Conservation (phyloP, 2,113 vertebrate genomes). For the Craseonycteris thonglongyai region DNA sequence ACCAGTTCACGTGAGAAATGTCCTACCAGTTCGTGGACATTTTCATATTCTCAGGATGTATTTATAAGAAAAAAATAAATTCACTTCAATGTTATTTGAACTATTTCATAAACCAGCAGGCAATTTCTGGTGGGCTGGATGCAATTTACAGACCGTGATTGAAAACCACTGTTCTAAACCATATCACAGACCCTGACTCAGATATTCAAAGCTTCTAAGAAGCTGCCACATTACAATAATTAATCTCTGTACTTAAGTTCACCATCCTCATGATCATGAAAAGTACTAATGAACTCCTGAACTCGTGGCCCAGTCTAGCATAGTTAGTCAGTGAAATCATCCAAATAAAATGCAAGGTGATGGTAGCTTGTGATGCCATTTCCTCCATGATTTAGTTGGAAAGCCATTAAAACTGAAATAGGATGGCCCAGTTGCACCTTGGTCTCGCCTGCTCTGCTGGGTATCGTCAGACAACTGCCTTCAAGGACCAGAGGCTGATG, state of each 20-base stretch:
- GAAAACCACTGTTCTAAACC: background rate
- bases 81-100: too few species aligned
- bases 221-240: background rate
- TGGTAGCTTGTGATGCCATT: background rate
- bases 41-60: too few species aligned
- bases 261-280: background rate
- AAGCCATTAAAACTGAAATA: background rate
- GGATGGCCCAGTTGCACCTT: background rate
- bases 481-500: background rate
- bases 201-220: background rate
- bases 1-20: too few species aligned
- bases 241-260: background rate
- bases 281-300: background rate
- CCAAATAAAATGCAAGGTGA: background rate
- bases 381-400: background rate
- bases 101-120: too few species aligned
- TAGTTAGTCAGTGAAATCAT: background rate
- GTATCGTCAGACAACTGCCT: background rate
- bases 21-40: too few species aligned
- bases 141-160: too few species aligned
- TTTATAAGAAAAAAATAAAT: too few species aligned
- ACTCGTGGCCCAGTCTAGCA: background rate
- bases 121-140: too few species aligned
- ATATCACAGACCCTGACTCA: background rate
- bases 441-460: background rate